phyloP scores from a whole-genome alignment of 2,113 vertebrate species.

The Chaetura pelagica region DNA sequence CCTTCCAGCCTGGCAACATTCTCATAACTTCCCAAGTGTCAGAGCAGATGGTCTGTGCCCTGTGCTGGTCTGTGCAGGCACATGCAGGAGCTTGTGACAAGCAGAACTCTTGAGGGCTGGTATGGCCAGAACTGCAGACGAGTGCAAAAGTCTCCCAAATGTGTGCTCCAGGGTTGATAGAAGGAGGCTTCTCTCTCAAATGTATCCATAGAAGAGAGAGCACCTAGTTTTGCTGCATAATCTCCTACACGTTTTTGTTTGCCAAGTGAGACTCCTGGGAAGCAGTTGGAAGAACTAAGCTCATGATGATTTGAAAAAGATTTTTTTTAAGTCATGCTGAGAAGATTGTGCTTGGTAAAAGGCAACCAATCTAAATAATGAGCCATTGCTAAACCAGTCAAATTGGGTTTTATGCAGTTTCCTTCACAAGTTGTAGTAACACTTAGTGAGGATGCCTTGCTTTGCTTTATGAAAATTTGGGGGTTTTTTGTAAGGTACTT shows the following conservation, averaged over 20 bases:
- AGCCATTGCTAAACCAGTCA: not conserved
- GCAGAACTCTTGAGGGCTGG: not conserved
- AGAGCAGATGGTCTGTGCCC: fast-evolving
- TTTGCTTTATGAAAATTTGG: not conserved
- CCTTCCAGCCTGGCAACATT: not conserved
- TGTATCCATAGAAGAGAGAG: fast-evolving
- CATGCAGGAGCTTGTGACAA: fast-evolving
- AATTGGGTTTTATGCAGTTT: not conserved
- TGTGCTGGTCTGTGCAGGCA: not conserved
- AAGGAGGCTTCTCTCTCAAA: not conserved
- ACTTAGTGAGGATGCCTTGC: not conserved
- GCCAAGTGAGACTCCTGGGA: not conserved
- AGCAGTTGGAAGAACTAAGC: no score
- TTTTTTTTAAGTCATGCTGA: not conserved
- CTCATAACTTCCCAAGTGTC: fast-evolving
- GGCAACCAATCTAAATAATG: not conserved
- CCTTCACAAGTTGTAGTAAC: not conserved
- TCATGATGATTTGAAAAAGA: not conserved
- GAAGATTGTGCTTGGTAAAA: not conserved
- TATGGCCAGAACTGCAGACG: not conserved
- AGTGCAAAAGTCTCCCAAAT: not conserved
- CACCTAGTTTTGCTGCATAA: fast-evolving
- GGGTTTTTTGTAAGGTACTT: not conserved
- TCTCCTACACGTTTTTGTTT: fast-evolving
- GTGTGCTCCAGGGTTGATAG: fast-evolving